Evolutionary conservation across 1,140 invertebrate species (phyloP), one percentile per base, ranked within the genome.

Genomic region (Zaprionus capensis): DNA sequence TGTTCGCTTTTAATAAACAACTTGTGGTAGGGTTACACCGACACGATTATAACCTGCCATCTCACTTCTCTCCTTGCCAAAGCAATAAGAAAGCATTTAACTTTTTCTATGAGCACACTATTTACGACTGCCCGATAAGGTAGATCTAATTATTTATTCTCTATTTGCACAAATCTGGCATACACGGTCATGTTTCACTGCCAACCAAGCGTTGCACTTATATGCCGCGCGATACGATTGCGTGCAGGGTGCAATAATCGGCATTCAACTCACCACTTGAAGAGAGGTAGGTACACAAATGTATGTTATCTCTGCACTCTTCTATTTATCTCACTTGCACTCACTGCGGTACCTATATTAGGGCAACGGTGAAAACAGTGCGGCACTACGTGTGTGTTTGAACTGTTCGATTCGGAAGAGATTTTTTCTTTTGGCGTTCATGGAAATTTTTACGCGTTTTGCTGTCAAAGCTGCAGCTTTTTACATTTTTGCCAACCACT

Each of bases 241-340:
- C 53, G 63, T 82, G 82, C 78, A 88, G 84, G 84, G 83, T 87
- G 83, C 80, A 77, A 70, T 88, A 87, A 86, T 88, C 83, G 83
- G 83, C 83, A 82, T 83, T 88, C 84, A 87, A 87, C 83, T 87
- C 84, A 87, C 84, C 83, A 87, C 83, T 87, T 87, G 64, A 79
- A 86, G 82, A 85, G 82, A 86, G 76, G 84, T 87, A 87, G 83
- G 83, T 87, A 87, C 84, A 87, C 84, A 86, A 86, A 86, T 86
- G 76, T 86, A 85, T 85, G 82, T 82, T 86, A 82, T 86, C 83
- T 86, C 24, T 51, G 51, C 56, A 76, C 41, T 55, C 34, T 28
- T 31, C 69, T 63, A 44, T 55, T 72, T 61, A 46, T 28, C 72
- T 80, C 80, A 53, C 80, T 86, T 71, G 61, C 77, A 70, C 83